Evolutionary conservation across 92 coral and sea anemone genomes (phyloP).

Genomic region (Palythoa heliodiscus): DNA sequence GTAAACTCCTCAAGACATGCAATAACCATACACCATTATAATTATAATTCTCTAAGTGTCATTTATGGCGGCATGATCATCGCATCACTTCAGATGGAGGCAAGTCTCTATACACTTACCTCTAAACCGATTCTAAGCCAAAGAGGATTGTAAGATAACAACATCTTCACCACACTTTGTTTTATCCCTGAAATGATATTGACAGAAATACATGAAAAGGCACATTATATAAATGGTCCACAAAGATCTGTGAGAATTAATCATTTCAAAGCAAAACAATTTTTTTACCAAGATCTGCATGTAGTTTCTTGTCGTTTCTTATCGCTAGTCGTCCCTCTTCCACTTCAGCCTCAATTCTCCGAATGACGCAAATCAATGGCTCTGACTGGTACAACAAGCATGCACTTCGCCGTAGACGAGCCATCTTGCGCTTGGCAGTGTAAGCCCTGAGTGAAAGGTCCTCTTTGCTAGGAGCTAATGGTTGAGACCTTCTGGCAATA

Average conservation of each 20-base stretch:
- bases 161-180: conserved; percentile 77
- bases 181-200: conserved; percentile 75
- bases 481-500: conserved; percentile 67
- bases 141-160: conserved; percentile 87
- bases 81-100: neutral
- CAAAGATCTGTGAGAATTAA: neutral
- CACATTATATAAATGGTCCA: too few relatives aligned
- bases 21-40: too few relatives aligned
- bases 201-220: too few relatives aligned
- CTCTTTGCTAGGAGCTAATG: conserved; percentile 92
- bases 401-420: conserved; percentile 88
- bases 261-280: neutral
- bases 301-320: conserved; percentile 87
- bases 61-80: too few relatives aligned
- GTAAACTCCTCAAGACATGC: too few relatives aligned
- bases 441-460: conserved; percentile 87
- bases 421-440: conserved; percentile 95
- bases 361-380: conserved; percentile 75
- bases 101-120: conserved; percentile 48
- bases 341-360: conserved; percentile 89
- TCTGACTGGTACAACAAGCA: conserved; percentile 93
- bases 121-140: conserved; percentile 98
- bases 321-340: conserved; percentile 86
- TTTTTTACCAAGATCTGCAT: conserved; percentile 92
- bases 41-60: too few relatives aligned